phyloP scores from a whole-genome alignment of 2,888 invertebrate genomes.

The Drosophila lacicola region DNA sequence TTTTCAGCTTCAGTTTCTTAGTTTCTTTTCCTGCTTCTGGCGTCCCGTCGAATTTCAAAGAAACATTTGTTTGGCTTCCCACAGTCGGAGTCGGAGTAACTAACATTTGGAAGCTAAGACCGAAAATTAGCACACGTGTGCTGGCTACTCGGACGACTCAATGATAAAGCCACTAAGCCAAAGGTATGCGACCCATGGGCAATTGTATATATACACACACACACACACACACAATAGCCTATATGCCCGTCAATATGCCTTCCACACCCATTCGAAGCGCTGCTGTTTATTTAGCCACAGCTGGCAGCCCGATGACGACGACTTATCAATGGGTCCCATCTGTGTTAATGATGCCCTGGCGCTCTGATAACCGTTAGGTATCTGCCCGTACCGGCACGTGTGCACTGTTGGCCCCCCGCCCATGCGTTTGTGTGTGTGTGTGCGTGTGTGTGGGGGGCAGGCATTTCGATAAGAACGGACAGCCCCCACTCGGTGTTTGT shows the following conservation, averaged over 20 bases:
- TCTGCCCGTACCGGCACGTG: conserved; percentile 48
- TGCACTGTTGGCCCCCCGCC: conserved; percentile 19
- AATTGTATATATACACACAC: conserved; percentile 24
- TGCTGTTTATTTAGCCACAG: conserved; percentile 57
- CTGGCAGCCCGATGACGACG: conserved; percentile 50
- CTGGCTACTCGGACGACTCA: conserved; percentile 31
- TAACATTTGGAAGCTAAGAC: conserved; percentile 48
- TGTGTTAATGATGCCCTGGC: conserved; percentile 67
- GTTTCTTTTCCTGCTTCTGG: not conserved
- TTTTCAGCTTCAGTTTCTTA: not conserved
- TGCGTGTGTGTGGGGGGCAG: not conserved
- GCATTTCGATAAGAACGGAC: conserved; percentile 4
- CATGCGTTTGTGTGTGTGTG: not conserved
- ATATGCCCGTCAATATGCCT: conserved; percentile 44
- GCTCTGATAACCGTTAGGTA: conserved; percentile 64
- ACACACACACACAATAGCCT: not conserved
- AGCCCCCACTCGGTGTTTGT: conserved; percentile 31
- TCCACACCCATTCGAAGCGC: not conserved
- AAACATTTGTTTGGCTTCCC: conserved; percentile 52
- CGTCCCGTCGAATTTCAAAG: conserved; percentile 1
- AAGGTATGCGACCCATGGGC: conserved; percentile 67
- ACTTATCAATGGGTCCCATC: conserved; percentile 66
- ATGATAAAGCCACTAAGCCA: conserved; percentile 59
- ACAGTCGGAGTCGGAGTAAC: conserved; percentile 27
- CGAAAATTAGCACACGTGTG: conserved; percentile 69